Percentiles rank a stretch among this genome's conserved stretches.
Evolutionary conservation across 2,888 invertebrate genomes (phyloP).

Genomic region (Polydrusus pterygomalis): DNA sequence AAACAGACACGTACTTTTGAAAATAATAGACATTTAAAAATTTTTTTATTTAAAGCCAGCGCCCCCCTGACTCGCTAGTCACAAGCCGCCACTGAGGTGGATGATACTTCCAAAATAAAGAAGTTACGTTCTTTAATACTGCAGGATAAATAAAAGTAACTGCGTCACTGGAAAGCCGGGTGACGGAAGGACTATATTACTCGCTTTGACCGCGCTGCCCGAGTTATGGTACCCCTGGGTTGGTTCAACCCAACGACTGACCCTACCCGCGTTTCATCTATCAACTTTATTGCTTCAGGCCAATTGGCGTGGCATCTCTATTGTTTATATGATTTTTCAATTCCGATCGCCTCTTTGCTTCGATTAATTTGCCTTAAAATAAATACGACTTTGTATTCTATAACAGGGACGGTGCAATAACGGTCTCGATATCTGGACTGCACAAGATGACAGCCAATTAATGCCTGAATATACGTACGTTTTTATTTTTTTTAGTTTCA

Average conservation of each 20-base stretch:
- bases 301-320: conserved; percentile 70
- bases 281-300: conserved; percentile 66
- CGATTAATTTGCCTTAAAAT: conserved; percentile 52
- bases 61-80: no score
- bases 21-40: no score
- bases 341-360: conserved; percentile 55
- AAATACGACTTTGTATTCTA: conserved; percentile 27
- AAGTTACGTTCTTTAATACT: background rate
- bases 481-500: no score
- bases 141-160: background rate
- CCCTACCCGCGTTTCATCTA: conserved; percentile 71
- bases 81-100: no score
- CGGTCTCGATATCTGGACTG: no score
- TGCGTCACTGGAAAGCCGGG: conserved; percentile 61
- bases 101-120: no score
- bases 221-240: conserved; percentile 71
- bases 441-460: no score
- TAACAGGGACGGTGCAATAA: conserved; percentile 29
- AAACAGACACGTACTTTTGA: no score
- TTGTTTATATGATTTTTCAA: conserved; percentile 71
- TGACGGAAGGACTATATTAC: conserved; percentile 72
- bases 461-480: no score
- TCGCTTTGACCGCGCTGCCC: conserved; percentile 63
- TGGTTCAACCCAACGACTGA: conserved; percentile 67
- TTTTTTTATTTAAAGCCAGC: no score